Base-by-base conservation (phyloP, 2,888 invertebrate species). In the Didymodactylos carnosus region DNA sequence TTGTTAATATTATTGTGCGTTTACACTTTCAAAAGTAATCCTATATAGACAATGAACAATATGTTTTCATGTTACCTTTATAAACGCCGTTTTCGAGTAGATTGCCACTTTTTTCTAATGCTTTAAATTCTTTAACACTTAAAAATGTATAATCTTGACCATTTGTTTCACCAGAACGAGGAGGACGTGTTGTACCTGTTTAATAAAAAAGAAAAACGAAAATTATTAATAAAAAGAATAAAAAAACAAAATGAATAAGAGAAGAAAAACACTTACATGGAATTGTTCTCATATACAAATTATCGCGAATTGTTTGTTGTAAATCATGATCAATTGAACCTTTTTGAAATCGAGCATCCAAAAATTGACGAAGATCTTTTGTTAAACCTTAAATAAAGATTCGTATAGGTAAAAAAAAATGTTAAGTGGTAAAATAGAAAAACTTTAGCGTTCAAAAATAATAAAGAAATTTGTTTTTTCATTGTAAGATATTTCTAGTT, bases 131-230 rank as follows among this genome's bases (percentile, higher is more conserved):
- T 76, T 87, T 86, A 69, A 83, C 80, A 25, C 83, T 82, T 49
- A 88, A 82, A 79, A 88, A 87, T 25, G 86, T 86, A 79, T 88
- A 88, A 80, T 88, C 87, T 51, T 87, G 86, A 29, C 87, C 87
- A 81, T 87, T 86, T 43, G 86, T 83, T 82, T 88, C 88, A 43
- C 86, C 87, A 70, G 85, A 84, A 76, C 87, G 81, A 19, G 86
- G 85, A 35, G 82, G 80, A 72, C 88, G 80, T 2, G 87, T 88
- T 25, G 88, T 88, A 78, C 87, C 87, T 84, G 77, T 39, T 79
- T 78, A 70, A 41, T 43, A 73, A 49, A 23, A 11, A 70, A 8
- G 0, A 16, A 19, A 51, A 16, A 72, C 11, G 16, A 10, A 27
- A 69, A 72, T 27, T 11, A 39, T 11, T 19, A 79, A 4, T 19